Percentiles rank a stretch among this genome's conserved stretches.
Evolutionary conservation across 2,888 invertebrate genomes (phyloP).

Genomic region (Drosophila stalkeri): DNA sequence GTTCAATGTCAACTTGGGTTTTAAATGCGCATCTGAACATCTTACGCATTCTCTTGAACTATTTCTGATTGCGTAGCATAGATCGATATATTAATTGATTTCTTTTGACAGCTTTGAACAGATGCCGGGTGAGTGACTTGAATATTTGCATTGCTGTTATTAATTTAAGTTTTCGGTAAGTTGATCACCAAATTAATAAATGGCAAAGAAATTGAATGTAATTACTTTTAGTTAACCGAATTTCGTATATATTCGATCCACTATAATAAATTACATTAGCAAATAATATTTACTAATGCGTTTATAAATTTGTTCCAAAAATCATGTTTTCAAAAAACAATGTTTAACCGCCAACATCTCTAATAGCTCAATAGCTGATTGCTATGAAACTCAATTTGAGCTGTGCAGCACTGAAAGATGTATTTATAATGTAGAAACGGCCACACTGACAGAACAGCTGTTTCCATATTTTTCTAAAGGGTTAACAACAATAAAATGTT

Average conservation of each 20-base stretch:
- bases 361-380: conserved; percentile 9
- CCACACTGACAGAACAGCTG: conserved; percentile 46
- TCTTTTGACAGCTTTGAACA: background rate
- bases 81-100: background rate
- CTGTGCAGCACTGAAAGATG: background rate
- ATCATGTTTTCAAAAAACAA: background rate
- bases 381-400: background rate
- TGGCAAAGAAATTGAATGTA: background rate
- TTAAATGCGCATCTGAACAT: background rate
- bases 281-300: too few species aligned
- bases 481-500: conserved; percentile 24
- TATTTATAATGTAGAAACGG: background rate
- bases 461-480: conserved; percentile 11
- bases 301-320: too few species aligned
- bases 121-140: background rate
- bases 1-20: background rate
- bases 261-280: background rate
- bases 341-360: background rate
- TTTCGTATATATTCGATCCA: background rate
- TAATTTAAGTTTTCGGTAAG: background rate
- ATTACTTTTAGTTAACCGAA: background rate
- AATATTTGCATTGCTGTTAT: background rate
- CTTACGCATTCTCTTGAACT: background rate
- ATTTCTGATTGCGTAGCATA: background rate
- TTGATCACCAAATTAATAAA: background rate